Base-by-base conservation (phyloP, 2,888 invertebrate species). In the Erynnis tages region DNA sequence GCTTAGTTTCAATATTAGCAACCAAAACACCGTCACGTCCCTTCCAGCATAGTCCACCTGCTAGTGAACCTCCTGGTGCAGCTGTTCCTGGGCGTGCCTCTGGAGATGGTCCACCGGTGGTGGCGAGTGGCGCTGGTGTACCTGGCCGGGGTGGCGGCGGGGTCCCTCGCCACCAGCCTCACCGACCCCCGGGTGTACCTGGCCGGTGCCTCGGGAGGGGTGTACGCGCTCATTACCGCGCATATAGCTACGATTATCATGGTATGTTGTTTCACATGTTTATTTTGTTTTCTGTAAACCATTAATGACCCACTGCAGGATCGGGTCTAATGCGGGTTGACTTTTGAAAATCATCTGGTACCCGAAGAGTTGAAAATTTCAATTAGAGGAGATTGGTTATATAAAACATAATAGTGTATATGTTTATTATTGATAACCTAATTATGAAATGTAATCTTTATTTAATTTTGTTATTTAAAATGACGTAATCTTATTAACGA, bases 31-130 rank as follows among this genome's bases (percentile, higher is more conserved):
- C n/a, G n/a, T n/a, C n/a, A 34, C 37, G 45, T 14, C 11, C 4
- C 2, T 79, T 79, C 11, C 89, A 96, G 96, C 44, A 92, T 93
- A 40, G 92, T 95, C 71, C 99, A 99, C 79, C 90, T 99, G 27
- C 86, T 96, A 57, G 96, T 97, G 69, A 99, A 99, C 80, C 89
- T 98, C 16, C 82, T 97, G 47, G 96, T 98, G 55, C 98, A 99
- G 80, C 89, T 99, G 54, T 91, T 98, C 78, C 91, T 99, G 53
- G 99, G 99, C 0, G 93, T 98, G 6, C 98, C 98, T 0, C 82
- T 99, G 56, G 99, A 99, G 85, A 94, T 99, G 93, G 98, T 98
- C 0, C 98, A 99, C 80, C 93, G 94, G 61, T 97, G 97, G 94
- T 97, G 97, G 97, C 91, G 98, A 41, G 95, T 99, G 4, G 88